Evolutionary conservation across 2,113 vertebrate species (phyloP), one percentile per base, ranked within the genome.

Genomic region (Saguinus midas): DNA sequence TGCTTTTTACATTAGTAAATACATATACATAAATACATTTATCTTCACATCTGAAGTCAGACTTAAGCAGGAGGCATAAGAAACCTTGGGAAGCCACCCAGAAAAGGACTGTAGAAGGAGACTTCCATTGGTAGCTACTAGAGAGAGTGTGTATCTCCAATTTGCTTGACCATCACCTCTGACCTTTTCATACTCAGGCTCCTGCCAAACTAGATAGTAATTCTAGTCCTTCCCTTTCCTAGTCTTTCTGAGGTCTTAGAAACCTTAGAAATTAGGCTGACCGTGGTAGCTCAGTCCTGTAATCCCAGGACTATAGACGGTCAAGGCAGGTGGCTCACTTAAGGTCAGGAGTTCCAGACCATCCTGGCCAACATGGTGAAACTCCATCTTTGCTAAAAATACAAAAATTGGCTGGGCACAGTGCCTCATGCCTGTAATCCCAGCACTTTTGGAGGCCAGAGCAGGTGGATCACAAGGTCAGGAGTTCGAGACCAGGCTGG

Each of bases 1-100:
- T 97, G 92, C 73, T 14, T 82, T 95, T 91, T 93, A 70, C 43
- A 88, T 82, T 91, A 61, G 66, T 80, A 96, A 97, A 96, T 94
- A 84, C 58, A 27, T 27, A 27, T 2, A 61, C 58, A 61, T 12
- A 61, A 27, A 61, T 61, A 27, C 58, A 61, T 68, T 40, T 82
- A 2, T 52, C 92, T 93, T 95, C 21, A 43, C 5, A 52, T 43
- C 7, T 72, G 87, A 80, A 90, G 48, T 83, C 70, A 35, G 72
- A 9, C 25, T 45, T 66, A 80, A 73, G 43, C 72, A n/a, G 9
- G 58, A n/a, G 9, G 58, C 27, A 4, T 40, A 43, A 76, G 79
- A 14, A 50, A 57, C 37, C 43, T 72, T 57, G 80, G 43, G 57
- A 35, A 40, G 50, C n/a, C 45, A 16, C 37, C 18, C 76, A 35